Conservation (phyloP, 1,140 invertebrate species). For the Mactra quadrangularis region DNA sequence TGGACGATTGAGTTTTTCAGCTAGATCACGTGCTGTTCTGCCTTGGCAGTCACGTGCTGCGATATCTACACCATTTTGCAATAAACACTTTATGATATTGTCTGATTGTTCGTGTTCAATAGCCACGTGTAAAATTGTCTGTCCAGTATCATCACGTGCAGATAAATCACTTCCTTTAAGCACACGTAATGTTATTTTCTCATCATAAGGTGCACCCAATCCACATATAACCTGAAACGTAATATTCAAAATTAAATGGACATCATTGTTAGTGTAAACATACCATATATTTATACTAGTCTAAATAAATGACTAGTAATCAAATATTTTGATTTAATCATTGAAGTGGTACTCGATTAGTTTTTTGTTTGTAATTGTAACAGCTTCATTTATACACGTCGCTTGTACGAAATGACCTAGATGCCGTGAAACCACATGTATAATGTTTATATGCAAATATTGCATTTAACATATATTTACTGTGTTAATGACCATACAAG, state of each 20-base stretch:
- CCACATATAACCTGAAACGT: constrained; percentile 72
- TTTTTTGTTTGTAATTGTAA: too few species aligned
- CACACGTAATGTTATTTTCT: constrained; percentile 70
- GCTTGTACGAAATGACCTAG: too few species aligned
- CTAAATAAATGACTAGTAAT: too few species aligned
- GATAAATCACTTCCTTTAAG: constrained; percentile 68
- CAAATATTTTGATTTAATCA: too few species aligned
- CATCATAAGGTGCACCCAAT: constrained; percentile 62
- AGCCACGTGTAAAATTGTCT: constrained; percentile 72
- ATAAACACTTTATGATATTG: constrained; percentile 60
- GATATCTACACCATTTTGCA: constrained; percentile 66
- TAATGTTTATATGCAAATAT: too few species aligned
- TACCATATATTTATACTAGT: too few species aligned
- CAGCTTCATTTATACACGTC: too few species aligned
- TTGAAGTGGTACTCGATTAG: too few species aligned
- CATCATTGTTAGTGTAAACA: background rate
- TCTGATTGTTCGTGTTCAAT: constrained; percentile 63
- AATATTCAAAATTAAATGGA: background rate
- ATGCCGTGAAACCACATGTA: too few species aligned
- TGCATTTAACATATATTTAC: too few species aligned
- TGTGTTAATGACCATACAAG: too few species aligned
- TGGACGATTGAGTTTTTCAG: constrained; percentile 64
- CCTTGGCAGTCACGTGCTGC: constrained; percentile 71
- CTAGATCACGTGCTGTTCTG: constrained; percentile 67
- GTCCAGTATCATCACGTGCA: constrained; percentile 66